Percentiles rank a stretch among this genome's conserved stretches.
Conservation (phyloP, 2,797 vertebrate genomes). For the Halcyon chelicuti region DNA sequence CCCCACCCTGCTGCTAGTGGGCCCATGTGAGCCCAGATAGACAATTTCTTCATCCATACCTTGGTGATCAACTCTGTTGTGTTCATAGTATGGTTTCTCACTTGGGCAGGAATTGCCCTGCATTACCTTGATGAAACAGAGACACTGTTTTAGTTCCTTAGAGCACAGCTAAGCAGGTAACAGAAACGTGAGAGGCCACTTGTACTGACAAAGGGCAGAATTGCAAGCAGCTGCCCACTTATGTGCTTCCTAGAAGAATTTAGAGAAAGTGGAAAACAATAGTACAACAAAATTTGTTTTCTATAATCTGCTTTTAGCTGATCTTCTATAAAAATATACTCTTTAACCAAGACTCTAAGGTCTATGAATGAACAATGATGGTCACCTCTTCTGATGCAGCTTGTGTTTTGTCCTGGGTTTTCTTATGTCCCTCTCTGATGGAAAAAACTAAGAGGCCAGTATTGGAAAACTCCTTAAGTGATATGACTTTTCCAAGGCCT, state of each 20-base stretch:
- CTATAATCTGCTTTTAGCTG: not conserved
- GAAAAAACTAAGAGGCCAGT: not conserved
- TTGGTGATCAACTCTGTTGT: not conserved
- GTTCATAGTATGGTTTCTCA: not conserved
- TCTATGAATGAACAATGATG: not conserved
- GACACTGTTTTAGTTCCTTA: not conserved
- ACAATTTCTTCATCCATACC: not conserved
- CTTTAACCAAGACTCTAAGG: not conserved
- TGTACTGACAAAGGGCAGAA: not conserved
- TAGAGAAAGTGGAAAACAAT: not conserved
- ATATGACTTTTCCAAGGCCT: not conserved
- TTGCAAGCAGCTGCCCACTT: not conserved
- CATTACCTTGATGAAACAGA: not conserved
- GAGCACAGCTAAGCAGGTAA: not conserved
- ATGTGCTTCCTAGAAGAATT: not conserved
- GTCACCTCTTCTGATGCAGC: not conserved
- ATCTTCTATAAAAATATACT: not conserved
- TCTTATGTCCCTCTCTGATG: not conserved
- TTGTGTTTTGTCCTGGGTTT: not conserved
- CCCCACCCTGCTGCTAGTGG: not conserved
- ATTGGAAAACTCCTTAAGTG: not conserved
- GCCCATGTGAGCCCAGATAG: not conserved
- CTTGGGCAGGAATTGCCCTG: not conserved
- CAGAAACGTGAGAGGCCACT: not conserved
- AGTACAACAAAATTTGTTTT: not conserved